Base-by-base conservation (phyloP, 1,140 invertebrate genomes). In the Bemisia tabaci region DNA sequence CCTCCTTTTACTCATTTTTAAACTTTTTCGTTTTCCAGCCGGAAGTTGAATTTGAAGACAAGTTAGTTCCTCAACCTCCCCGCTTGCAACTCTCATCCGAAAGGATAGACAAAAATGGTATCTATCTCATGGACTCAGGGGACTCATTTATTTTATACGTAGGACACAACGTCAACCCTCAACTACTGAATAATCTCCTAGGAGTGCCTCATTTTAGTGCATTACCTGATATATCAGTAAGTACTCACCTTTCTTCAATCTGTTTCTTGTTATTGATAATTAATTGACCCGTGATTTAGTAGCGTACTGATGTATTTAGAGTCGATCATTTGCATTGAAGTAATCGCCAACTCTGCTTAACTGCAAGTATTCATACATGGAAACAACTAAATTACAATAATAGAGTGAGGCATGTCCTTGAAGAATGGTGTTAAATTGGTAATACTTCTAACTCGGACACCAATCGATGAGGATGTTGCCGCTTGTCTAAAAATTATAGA, bases 91-190 rank as follows among this genome's bases (percentile, higher is more conserved):
- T 89, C 26, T 83, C 84, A 11, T 84, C 84, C 58, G 86, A 87
- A 68, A 81, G 84, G 68, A 77, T 99, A 65, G 92, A 95, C 74
- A 84, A 88, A 9, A 87, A 87, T 70, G 96, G 95, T 12, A 90
- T 90, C 22, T 99, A 96, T 75, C 78, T 99, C 1, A 79, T 99
- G 76, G 96, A 99, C 76, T 84, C 86, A 62, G 91, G 92, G 2
- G 85, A 89, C 62, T 81, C 82, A 63, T 89, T 99, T 76, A 86
- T 89, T 63, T 77, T 99, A 22, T 94, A 95, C 74, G 83, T 99
- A 1, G 91, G 95, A 23, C 85, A 90, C 68, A 88, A 84, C 68
- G 84, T 95, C 33, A 84, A 86, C 73, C 81, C 86, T 26, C 79
- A 84, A 27, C 91, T 91, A 74, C 85, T 94, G 70, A 84, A 84